phyloP scores from a whole-genome alignment of 2,888 invertebrate genomes.

The Tridacna gigas region DNA sequence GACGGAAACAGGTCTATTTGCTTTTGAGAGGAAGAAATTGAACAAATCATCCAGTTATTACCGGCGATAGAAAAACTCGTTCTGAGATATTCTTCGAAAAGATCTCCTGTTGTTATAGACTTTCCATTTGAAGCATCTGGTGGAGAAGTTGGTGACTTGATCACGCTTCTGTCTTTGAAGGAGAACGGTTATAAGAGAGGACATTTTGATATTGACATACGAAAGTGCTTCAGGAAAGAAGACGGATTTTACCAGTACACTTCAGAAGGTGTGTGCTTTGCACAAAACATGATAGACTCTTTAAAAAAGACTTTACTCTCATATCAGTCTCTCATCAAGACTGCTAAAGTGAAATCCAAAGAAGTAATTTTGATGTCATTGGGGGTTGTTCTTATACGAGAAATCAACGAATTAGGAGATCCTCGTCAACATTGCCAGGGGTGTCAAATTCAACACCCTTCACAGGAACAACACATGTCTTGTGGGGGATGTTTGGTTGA shows the following conservation, averaged over 20 bases:
- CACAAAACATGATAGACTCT: not conserved
- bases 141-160: constrained; percentile 18
- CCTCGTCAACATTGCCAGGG: too few relatives aligned
- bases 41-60: constrained; percentile 21
- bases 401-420: too few relatives aligned
- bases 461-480: too few relatives aligned
- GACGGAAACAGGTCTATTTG: constrained; percentile 14
- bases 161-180: constrained; percentile 9
- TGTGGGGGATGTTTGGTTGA: too few relatives aligned
- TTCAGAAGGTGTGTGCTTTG: constrained; percentile 16
- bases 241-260: constrained; percentile 31
- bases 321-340: constrained; percentile 15
- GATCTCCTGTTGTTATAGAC: constrained; percentile 11
- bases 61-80: constrained; percentile 17
- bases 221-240: too few relatives aligned
- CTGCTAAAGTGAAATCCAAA: not conserved
- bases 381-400: too few relatives aligned
- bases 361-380: too few relatives aligned
- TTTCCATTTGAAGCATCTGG: constrained; percentile 17
- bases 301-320: constrained; percentile 1
- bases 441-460: too few relatives aligned
- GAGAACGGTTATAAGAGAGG: too few relatives aligned
- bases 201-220: too few relatives aligned
- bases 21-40: constrained; percentile 16
- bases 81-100: constrained; percentile 9